phyloP scores from a whole-genome alignment of 2,113 vertebrate species.

The Lophochroa leadbeateri region DNA sequence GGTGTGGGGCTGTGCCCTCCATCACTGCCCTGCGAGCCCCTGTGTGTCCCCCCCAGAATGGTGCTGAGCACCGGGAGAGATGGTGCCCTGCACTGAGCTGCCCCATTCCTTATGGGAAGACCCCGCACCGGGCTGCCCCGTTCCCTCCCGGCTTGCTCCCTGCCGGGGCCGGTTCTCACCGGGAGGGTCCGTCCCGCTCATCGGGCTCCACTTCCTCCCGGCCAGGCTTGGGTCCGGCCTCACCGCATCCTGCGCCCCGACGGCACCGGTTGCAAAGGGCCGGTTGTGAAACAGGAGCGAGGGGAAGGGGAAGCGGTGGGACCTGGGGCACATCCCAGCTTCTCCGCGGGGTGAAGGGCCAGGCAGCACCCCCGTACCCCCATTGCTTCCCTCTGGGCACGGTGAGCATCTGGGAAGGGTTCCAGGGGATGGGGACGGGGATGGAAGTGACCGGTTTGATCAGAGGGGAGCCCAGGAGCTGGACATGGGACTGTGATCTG shows the following conservation, averaged over 20 bases:
- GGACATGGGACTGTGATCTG: too few relatives aligned
- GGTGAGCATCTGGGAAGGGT: not conserved
- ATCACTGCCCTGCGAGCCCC: fast-evolving
- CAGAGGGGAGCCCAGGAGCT: not conserved
- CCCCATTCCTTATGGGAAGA: too few relatives aligned
- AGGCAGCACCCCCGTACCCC: not conserved
- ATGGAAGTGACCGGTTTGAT: not conserved
- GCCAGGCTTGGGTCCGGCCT: not conserved
- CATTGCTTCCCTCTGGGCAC: not conserved
- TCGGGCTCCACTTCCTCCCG: not conserved
- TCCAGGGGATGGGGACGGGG: not conserved
- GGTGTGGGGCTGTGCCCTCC: not conserved
- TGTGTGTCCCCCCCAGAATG: not conserved
- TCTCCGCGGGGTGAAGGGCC: not conserved
- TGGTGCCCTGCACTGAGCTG: not conserved
- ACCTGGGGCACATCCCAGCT: not conserved
- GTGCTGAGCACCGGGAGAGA: not conserved
- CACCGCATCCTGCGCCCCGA: not conserved
- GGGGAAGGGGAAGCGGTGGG: not conserved
- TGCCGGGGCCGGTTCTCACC: not conserved
- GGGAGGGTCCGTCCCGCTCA: not conserved
- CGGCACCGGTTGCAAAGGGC: not conserved
- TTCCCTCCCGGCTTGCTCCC: not conserved
- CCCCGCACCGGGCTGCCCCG: not conserved
- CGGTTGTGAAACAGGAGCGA: not conserved